Evolutionary conservation across 2,113 vertebrate species (phyloP), one percentile per base, ranked within the genome.

Genomic region (Coptodon bakossiorum): DNA sequence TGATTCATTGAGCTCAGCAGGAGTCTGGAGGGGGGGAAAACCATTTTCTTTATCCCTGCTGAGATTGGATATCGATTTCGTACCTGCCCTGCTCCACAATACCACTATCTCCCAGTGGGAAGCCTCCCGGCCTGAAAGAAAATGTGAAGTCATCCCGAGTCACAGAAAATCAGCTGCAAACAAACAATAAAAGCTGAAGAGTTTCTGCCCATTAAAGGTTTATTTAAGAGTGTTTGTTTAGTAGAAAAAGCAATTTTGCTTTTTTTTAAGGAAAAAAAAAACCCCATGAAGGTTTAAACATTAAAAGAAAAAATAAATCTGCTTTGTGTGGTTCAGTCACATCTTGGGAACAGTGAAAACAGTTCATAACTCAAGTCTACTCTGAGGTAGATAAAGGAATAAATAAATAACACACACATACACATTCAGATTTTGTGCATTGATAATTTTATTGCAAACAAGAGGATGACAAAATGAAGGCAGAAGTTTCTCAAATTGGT

Each of bases 61-160:
- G 93, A 95, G 94, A 96, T 95, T 95, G 87, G 88, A 91, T 95
- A 95, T 96, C 80, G 94, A 96, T 95, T 95, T 94, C 7, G 52
- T 76, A 91, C 88, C 91, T 91, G 83, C 87, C 83, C 89, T 78
- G 73, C 88, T 92, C 76, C 81, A 89, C 86, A 93, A 85, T 86
- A 82, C 92, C 88, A 59, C 89, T 71, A 52, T 91, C 86, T 83
- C 85, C 71, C 85, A 76, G 89, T 81, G 87, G 92, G 92, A 90
- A 83, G 81, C 80, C 89, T 91, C 40, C 54, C 2, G 6, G 86
- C 50, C 40, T 31, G 31, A 90, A 82, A 91, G 82, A 90, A 93
- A 94, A 89, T 88, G 90, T 71, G 82, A 71, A 92, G 83, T 91
- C 90, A 93, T 90, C 87, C 83, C 45, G 57, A 92, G 85, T 90